phyloP scores from a whole-genome alignment of 2,797 vertebrate genomes.

The Epinephelus malabaricus region DNA sequence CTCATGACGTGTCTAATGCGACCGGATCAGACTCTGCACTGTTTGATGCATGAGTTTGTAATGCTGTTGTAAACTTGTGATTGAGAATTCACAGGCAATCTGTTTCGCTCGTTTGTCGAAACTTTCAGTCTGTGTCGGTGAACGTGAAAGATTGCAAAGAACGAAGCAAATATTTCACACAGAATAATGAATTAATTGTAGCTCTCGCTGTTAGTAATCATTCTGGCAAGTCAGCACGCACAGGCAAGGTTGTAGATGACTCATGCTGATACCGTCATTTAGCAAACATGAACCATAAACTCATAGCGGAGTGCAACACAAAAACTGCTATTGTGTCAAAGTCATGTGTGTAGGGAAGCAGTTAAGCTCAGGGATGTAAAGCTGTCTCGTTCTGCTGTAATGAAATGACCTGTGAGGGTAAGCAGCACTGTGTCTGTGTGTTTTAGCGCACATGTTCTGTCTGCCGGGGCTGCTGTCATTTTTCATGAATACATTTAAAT shows the following conservation, averaged over 20 bases:
- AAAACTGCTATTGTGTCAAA: slow-evolving; percentile 25
- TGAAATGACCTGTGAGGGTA: slow-evolving; percentile 58
- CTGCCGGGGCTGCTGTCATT: slow-evolving; percentile 24
- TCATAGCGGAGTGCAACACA: too few relatives aligned
- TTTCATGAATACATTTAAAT: slow-evolving; percentile 42
- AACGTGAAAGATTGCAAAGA: slow-evolving; percentile 64
- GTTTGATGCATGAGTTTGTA: slow-evolving; percentile 6
- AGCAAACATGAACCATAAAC: not conserved
- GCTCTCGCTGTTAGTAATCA: slow-evolving; percentile 17
- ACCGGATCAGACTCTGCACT: slow-evolving; percentile 16
- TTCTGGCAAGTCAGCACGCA: slow-evolving; percentile 5
- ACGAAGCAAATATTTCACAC: slow-evolving; percentile 56
- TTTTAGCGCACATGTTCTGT: slow-evolving; percentile 18
- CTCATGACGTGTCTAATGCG: slow-evolving; percentile 36
- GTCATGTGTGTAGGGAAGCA: slow-evolving; percentile 46
- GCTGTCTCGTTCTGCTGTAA: slow-evolving; percentile 50
- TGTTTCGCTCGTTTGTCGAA: slow-evolving; percentile 64
- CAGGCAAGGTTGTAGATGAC: not conserved
- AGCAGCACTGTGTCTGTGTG: slow-evolving; percentile 24
- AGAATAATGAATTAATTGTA: slow-evolving; percentile 62
- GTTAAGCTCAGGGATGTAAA: slow-evolving; percentile 58
- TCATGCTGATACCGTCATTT: not conserved
- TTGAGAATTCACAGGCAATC: slow-evolving; percentile 73
- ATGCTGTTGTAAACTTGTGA: slow-evolving; percentile 55
- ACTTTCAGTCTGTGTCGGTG: slow-evolving; percentile 56